These are phyloP conservation scores for Drosophila prosaltans DNA, from an alignment of 1,140 invertebrate genomes.

Conservation along the genomic window DNA sequence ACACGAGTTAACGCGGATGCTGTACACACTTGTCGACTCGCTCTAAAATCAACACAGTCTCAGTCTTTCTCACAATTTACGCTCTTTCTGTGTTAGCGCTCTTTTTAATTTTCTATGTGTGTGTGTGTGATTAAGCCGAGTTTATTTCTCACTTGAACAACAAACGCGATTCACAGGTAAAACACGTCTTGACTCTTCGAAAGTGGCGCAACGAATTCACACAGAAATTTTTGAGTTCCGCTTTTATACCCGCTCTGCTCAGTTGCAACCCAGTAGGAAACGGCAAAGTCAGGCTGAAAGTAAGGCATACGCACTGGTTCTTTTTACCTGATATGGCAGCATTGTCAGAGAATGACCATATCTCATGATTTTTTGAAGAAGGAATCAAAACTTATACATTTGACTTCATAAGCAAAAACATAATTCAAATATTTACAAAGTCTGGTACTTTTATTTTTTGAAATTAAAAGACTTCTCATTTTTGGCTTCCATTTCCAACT, in stretches of 20 bases:
- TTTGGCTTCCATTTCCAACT: background rate
- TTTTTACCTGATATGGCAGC: background rate
- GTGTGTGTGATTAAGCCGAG: slow-evolving; percentile 50
- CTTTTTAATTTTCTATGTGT: slow-evolving; percentile 25
- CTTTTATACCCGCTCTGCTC: slow-evolving; percentile 11
- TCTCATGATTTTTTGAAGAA: too few relatives aligned
- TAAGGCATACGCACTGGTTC: background rate
- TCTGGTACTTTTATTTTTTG: too few relatives aligned
- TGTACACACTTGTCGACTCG: slow-evolving; percentile 69
- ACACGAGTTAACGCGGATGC: slow-evolving; percentile 61
- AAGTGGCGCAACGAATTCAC: slow-evolving; percentile 40
- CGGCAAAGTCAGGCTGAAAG: background rate
- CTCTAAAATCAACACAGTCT: slow-evolving; percentile 58
- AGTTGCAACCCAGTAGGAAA: background rate
- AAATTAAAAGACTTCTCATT: background rate
- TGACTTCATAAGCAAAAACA: too few relatives aligned
- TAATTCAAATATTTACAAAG: too few relatives aligned
- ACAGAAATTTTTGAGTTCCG: background rate
- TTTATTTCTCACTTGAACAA: slow-evolving; percentile 37
- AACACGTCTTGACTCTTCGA: slow-evolving; percentile 53
- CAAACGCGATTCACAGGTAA: slow-evolving; percentile 25
- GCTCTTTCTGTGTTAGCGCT: slow-evolving; percentile 46
- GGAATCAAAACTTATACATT: too few relatives aligned
- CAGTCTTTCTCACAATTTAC: slow-evolving; percentile 5
- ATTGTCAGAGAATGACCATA: too few relatives aligned